phyloP scores from a whole-genome alignment of 2,113 vertebrate genomes.

The Trogon surrucura region DNA sequence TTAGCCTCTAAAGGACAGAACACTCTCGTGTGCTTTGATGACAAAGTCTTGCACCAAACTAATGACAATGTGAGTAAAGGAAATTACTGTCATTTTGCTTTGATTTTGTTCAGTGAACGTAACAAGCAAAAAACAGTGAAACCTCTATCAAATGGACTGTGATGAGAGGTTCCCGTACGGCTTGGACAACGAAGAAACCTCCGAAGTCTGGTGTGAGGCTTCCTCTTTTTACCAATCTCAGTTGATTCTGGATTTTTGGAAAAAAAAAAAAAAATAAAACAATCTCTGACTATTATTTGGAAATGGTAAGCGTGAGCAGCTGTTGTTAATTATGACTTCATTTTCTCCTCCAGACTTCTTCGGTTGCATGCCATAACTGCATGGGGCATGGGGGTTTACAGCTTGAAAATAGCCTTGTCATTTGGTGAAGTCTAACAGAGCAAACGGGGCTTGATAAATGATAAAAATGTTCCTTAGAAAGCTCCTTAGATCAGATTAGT shows the following conservation, averaged over 20 bases:
- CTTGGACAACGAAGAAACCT: slow-evolving; percentile 1
- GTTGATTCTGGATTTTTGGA: background rate
- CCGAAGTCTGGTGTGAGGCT: background rate
- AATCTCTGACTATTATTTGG: slow-evolving; percentile 41
- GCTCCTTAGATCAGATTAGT: slow-evolving; percentile 69
- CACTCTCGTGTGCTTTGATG: slow-evolving; percentile 75
- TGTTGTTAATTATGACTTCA: slow-evolving; percentile 81
- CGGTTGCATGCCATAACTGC: slow-evolving; percentile 76
- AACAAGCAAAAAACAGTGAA: slow-evolving; percentile 66
- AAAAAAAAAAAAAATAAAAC: background rate
- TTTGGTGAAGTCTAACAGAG: slow-evolving; percentile 78
- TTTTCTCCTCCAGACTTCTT: slow-evolving; percentile 74
- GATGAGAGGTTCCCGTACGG: background rate
- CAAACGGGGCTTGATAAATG: slow-evolving; percentile 75
- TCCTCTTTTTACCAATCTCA: slow-evolving; percentile 50
- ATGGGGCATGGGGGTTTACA: slow-evolving; percentile 76
- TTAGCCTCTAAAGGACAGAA: slow-evolving; percentile 75
- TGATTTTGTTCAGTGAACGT: slow-evolving; percentile 54
- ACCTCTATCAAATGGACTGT: background rate
- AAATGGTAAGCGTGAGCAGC: slow-evolving; percentile 70
- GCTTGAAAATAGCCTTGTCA: slow-evolving; percentile 78
- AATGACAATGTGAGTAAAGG: slow-evolving; percentile 69
- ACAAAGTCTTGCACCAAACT: slow-evolving; percentile 69
- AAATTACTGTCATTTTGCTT: slow-evolving; percentile 75
- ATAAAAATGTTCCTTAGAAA: slow-evolving; percentile 67